These are phyloP conservation scores for Drosophila lacertosa DNA, from an alignment of 1,140 invertebrate genomes.

Conservation along the genomic window DNA sequence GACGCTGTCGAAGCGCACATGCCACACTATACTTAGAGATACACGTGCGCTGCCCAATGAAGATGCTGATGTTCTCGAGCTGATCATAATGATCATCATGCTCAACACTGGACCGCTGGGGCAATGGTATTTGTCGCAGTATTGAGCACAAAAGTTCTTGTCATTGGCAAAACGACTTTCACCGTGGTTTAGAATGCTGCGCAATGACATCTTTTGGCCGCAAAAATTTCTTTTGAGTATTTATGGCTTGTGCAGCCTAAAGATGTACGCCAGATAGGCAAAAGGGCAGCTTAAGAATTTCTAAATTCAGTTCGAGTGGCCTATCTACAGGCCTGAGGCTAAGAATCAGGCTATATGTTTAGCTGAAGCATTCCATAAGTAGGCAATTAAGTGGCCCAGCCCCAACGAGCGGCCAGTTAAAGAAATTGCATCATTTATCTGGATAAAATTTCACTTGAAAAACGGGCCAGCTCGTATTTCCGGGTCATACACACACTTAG, in stretches of 20 bases:
- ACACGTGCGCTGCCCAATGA: constrained; percentile 62
- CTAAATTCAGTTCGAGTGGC: constrained; percentile 14
- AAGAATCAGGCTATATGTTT: constrained; percentile 29
- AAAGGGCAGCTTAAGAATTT: constrained; percentile 44
- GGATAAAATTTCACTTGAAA: constrained; percentile 62
- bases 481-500: constrained; percentile 64
- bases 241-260: constrained; percentile 54
- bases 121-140: constrained; percentile 65
- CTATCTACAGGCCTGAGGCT: constrained; percentile 7
- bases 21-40: constrained; percentile 68
- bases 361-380: constrained; percentile 43
- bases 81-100: constrained; percentile 31
- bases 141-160: constrained; percentile 77
- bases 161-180: constrained; percentile 81
- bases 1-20: constrained; percentile 43
- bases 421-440: constrained; percentile 76
- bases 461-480: constrained; percentile 40
- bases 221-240: constrained; percentile 59
- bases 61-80: constrained; percentile 20
- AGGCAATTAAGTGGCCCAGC: constrained; percentile 59
- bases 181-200: constrained; percentile 67
- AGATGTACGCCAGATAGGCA: constrained; percentile 52
- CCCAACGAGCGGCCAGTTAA: constrained; percentile 11
- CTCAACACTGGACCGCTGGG: constrained; percentile 13
- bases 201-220: constrained; percentile 66